Conservation (phyloP, 2,888 invertebrate species). For the Aporophyla nigra region DNA sequence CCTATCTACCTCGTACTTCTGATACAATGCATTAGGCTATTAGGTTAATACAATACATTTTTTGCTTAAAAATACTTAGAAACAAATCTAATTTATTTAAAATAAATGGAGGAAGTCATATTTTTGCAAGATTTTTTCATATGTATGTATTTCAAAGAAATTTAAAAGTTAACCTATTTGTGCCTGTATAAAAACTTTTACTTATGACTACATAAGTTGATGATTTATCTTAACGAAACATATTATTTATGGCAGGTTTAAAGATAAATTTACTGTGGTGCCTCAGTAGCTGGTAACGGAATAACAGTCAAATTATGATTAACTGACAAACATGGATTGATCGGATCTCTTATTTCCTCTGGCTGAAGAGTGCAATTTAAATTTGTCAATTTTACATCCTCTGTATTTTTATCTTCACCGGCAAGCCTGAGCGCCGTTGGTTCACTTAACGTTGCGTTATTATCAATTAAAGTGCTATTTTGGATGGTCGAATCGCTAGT, state of each 20-base stretch:
- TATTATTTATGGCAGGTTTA: neutral
- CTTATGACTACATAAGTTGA: neutral
- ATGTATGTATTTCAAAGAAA: neutral
- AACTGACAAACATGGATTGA: slow-evolving; percentile 85
- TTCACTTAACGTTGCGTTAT: slow-evolving; percentile 65
- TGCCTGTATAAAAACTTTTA: slow-evolving; percentile 2
- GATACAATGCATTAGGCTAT: neutral
- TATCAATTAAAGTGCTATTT: slow-evolving; percentile 43
- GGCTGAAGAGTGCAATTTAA: slow-evolving; percentile 78
- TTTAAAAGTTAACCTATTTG: neutral
- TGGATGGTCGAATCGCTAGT: slow-evolving; percentile 43
- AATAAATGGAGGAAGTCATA: slow-evolving; percentile 7
- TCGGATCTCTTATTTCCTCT: slow-evolving; percentile 83
- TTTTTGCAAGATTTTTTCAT: neutral
- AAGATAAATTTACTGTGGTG: slow-evolving; percentile 44
- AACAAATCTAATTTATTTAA: slow-evolving; percentile 4
- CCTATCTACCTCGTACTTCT: neutral
- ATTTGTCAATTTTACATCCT: slow-evolving; percentile 55
- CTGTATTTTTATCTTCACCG: slow-evolving; percentile 65
- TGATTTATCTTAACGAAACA: slow-evolving; percentile 9
- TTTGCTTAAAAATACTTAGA: slow-evolving; percentile 4
- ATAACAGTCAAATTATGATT: slow-evolving; percentile 84
- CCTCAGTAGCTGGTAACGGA: slow-evolving; percentile 74
- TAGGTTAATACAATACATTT: neutral
- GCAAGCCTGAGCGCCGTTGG: slow-evolving; percentile 74